A percentile compares a stretch with the other conserved stretches of the same genome.
These are phyloP conservation scores for Erythrocercus mccallii DNA, from an alignment of 2,113 vertebrate genomes.

Conservation along the genomic window DNA sequence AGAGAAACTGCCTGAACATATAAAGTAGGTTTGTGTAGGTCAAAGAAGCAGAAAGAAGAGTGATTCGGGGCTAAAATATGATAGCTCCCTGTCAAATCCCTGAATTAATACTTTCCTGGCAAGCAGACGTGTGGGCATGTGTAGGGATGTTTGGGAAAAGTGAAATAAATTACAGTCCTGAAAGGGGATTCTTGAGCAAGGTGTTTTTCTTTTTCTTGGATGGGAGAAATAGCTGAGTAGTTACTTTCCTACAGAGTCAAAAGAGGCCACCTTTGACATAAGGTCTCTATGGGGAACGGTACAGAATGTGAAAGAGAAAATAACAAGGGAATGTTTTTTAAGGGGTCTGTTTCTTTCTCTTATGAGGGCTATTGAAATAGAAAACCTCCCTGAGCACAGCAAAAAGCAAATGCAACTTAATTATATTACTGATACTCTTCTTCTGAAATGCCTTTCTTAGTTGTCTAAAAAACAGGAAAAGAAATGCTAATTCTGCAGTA, in stretches of 20 bases:
- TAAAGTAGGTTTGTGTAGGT: not conserved
- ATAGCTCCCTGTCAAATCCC: not conserved
- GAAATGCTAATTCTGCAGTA: not conserved
- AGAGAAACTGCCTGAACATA: not conserved
- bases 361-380: not conserved
- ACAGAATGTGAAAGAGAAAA: not conserved
- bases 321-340: not conserved
- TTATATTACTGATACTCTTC: not conserved
- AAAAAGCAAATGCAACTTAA: not conserved
- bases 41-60: not conserved
- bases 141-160: not conserved
- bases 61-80: not conserved
- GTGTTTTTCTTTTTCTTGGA: conserved; percentile 29
- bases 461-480: not conserved
- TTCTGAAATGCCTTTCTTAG: not conserved
- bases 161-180: not conserved
- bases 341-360: not conserved
- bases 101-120: not conserved
- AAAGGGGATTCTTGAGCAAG: not conserved
- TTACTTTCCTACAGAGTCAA: not conserved
- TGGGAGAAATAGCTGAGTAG: conserved; percentile 12
- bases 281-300: not conserved
- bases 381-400: not conserved
- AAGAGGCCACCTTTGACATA: not conserved
- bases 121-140: not conserved